phyloP scores from a whole-genome alignment of 2,797 vertebrate species.

The Periparus ater region DNA sequence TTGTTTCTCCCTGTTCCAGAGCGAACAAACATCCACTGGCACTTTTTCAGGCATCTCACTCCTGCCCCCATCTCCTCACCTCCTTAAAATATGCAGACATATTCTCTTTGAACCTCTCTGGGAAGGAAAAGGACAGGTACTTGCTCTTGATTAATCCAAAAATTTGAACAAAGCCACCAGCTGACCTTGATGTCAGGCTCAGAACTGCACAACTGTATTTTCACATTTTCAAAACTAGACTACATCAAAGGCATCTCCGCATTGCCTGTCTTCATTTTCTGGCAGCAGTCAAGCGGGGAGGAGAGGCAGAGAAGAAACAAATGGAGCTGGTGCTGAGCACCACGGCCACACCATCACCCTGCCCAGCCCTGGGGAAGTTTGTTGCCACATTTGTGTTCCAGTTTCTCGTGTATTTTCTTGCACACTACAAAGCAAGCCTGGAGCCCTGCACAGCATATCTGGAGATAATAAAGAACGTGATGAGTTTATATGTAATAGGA shows the following conservation, averaged over 20 bases:
- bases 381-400: neutral
- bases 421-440: neutral
- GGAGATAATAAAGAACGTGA: neutral
- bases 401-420: neutral
- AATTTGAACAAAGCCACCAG: neutral
- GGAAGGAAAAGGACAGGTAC: neutral
- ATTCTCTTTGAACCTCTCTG: neutral
- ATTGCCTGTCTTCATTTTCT: neutral
- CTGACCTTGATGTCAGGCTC: neutral
- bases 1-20: neutral
- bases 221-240: neutral
- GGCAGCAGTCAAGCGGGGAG: neutral
- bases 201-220: neutral
- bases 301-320: neutral
- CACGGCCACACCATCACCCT: neutral
- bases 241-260: neutral
- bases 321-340: neutral
- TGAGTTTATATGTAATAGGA: neutral
- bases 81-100: constrained; percentile 2
- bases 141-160: neutral
- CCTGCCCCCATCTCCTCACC: neutral
- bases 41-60: neutral
- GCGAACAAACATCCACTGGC: neutral
- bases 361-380: neutral
- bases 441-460: neutral